Base-by-base conservation (phyloP, 2,797 vertebrate genomes). In the Eulemur rubriventer region DNA sequence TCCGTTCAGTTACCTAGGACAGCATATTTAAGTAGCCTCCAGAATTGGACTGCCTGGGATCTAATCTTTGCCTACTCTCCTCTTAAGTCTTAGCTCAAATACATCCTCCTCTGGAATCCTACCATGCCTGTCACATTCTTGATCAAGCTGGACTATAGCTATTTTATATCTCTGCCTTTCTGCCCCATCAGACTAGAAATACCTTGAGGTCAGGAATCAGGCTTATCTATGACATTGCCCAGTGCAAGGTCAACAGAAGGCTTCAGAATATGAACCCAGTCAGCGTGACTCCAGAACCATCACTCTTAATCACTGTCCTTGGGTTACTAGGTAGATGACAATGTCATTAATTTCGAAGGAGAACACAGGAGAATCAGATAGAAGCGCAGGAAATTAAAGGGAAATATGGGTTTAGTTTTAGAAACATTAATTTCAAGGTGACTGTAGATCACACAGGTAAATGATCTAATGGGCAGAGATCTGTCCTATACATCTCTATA, bases 11-110 rank as follows among this genome's bases (percentile, higher is more conserved):
- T 59, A 82, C 30, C 35, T 33, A 86, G 92, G 8, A 84, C 43
- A 81, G 12, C 38, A 78, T 46, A 38, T 69, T 83, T 70, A 79
- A 63, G 78, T 1, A 67, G 48, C 7, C 33, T 87, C 67, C 55
- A 86, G 52, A 93, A 85, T 76, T 59, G 79, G 43, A 89, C 11
- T 76, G 38, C 55, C 30, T 82, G 78, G 38, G 46, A 89, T 69
- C 57, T 89, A 72, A 93, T 76, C 43, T 69, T 80, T 84, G 46
- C 30, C 63, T 73, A 61, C 5, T 59, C 28, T 95, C 18, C 48
- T 82, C 86, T 88, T 43, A 69, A 80, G 72, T 57, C 52, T 93
- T 43, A 93, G 50, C 26, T 94, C 65, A 85, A 90, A 78, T 24
- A 93, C 9, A 92, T 46, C 16, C 33, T 79, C 41, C 9, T 82